Base-by-base conservation (phyloP, 23 tunicate species). In the Phallusia fumigata region DNA sequence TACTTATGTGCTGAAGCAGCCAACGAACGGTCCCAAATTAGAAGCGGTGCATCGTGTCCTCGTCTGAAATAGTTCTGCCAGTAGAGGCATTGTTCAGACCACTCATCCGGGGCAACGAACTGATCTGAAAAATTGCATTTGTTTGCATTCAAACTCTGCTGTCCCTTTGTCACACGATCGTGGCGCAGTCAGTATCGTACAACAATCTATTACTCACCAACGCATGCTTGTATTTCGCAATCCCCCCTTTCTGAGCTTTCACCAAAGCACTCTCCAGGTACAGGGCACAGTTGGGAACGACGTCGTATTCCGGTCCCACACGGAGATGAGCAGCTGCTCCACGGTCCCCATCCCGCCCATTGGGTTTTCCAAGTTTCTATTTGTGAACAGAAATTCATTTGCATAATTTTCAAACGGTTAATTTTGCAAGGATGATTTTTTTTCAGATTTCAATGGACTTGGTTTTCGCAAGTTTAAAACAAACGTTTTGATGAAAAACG, bases 51-150 rank as follows among this genome's bases (percentile, higher is more conserved):
- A 5, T 58, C 16, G 69, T 58, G 69, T 6, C 69, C 69, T 24
- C 69, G 69, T 58, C 69, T 22, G 69, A 58, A 58, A 16, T 6
- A 58, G 69, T 58, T 58, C 2, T 58, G 69, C 69, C 69, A 58
- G 13, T 58, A 58, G 5, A 58, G 28, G 5, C 8, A 1, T 1
- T 58, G 15, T 16, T 58, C 69, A 22, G 69, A 58, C 69, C 69
- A 58, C 16, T 58, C 16, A 13, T 58, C 69, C 28, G 69, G 69
- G 1, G 69, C 28, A 16, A 58, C 69, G 26, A 24, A 58, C 28
- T 58, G 69, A 58, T 58, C 69, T 58, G 16, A n/a, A n/a, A n/a
- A n/a, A n/a, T n/a, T n/a, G n/a, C n/a, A n/a, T n/a, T n/a, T n/a
- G n/a, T n/a, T n/a, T n/a, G n/a, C n/a, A n/a, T n/a, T n/a, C n/a